A percentile compares a stretch with the other conserved stretches of the same genome.
Evolutionary conservation across 2,113 vertebrate genomes (phyloP).

Genomic region (Motacilla alba): DNA sequence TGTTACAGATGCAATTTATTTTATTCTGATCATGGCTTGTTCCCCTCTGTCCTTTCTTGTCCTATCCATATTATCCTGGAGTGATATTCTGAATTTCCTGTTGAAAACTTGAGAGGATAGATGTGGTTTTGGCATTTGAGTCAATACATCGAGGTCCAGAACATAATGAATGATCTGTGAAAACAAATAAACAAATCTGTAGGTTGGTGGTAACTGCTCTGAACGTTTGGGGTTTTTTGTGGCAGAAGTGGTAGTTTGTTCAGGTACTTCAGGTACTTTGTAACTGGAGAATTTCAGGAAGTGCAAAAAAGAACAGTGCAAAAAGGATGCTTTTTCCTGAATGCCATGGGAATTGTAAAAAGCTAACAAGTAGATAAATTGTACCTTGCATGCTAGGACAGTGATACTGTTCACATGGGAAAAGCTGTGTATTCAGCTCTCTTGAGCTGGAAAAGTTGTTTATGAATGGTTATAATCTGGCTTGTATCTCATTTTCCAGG

Average conservation of each 20-base stretch:
- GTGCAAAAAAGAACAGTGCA: not conserved
- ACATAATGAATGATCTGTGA: not conserved
- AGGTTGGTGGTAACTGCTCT: not conserved
- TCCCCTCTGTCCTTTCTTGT: not conserved
- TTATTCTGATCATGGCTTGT: not conserved
- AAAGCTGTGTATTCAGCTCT: not conserved
- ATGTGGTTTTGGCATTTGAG: not conserved
- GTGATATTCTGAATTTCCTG: not conserved
- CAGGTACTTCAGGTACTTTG: not conserved
- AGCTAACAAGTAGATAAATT: not conserved
- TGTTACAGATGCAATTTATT: not conserved
- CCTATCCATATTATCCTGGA: not conserved
- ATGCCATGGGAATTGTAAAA: not conserved
- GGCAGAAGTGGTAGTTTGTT: not conserved
- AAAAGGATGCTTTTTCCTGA: not conserved
- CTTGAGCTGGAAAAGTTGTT: not conserved
- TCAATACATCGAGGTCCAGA: not conserved
- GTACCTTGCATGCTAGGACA: not conserved
- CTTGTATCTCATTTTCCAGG: not conserved
- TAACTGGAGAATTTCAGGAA: not conserved
- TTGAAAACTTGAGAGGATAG: not conserved
- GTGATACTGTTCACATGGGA: not conserved
- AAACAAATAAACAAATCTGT: not conserved
- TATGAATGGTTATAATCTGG: not conserved
- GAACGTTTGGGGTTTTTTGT: not conserved